These are phyloP conservation scores for Acanthoscelides obtectus DNA, from an alignment of 2,888 invertebrate genomes.

Conservation along the genomic window DNA sequence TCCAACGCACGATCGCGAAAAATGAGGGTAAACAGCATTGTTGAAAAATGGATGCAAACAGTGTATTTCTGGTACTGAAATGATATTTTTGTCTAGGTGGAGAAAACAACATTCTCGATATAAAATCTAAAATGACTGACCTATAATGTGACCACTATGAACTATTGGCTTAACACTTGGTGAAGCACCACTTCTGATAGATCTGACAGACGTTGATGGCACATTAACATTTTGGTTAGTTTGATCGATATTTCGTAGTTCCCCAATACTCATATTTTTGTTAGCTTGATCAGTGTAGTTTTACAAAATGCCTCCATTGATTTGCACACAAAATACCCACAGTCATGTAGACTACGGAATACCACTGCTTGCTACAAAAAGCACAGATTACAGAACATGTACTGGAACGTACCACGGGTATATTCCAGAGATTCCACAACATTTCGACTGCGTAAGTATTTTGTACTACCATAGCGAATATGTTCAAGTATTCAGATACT, in stretches of 20 bases:
- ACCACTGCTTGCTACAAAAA: slow-evolving; percentile 36
- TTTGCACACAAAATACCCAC: slow-evolving; percentile 34
- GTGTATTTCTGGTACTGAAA: no score
- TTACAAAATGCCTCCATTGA: slow-evolving; percentile 24
- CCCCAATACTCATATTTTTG: neutral
- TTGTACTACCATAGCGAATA: neutral
- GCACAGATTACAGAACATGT: slow-evolving; percentile 40
- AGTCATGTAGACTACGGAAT: slow-evolving; percentile 40
- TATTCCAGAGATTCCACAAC: slow-evolving; percentile 35
- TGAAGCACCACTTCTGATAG: neutral
- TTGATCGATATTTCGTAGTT: neutral
- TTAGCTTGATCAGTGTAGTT: neutral
- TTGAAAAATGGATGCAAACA: no score
- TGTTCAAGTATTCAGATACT: neutral
- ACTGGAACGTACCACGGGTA: slow-evolving; percentile 34
- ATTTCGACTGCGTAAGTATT: slow-evolving; percentile 39
- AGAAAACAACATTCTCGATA: neutral
- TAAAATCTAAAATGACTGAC: neutral
- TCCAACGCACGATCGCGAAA: no score
- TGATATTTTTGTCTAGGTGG: no score
- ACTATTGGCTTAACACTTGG: neutral
- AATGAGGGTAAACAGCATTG: no score
- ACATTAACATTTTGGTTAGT: neutral
- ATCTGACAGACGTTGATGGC: neutral
- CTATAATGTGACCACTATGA: neutral